A percentile compares a stretch with the other conserved stretches of the same genome.
phyloP scores from a whole-genome alignment of 2,113 vertebrate genomes.

The Gymnocephalus cernua region DNA sequence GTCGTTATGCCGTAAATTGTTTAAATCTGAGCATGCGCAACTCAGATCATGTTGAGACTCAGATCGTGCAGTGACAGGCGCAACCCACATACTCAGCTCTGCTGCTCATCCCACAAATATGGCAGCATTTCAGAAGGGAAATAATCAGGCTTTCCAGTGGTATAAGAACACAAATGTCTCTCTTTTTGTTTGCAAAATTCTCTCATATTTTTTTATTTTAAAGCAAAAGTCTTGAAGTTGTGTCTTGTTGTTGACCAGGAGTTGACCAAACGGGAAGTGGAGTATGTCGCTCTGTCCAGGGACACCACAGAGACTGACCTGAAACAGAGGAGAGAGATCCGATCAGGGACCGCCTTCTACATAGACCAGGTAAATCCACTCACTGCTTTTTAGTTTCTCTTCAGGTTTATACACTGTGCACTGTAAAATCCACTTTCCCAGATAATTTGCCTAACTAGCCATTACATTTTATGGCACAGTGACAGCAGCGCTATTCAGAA shows the following conservation, averaged over 20 bases:
- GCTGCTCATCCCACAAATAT: no score
- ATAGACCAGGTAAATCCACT: conserved; percentile 90
- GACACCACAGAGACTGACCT: conserved; percentile 98
- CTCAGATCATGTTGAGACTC: no score
- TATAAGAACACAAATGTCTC: no score
- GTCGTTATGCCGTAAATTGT: no score
- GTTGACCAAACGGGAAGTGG: conserved; percentile 93
- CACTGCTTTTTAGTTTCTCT: not conserved
- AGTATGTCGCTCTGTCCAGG: conserved; percentile 93
- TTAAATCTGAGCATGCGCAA: no score
- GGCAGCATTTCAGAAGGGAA: no score
- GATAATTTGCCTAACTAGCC: not conserved
- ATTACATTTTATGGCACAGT: not conserved
- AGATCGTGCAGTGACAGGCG: no score
- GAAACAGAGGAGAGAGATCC: conserved; percentile 96
- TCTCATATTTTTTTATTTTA: not conserved
- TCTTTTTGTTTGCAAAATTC: not conserved
- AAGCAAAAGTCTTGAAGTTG: not conserved
- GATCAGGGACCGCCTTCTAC: conserved; percentile 93
- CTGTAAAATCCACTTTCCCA: not conserved
- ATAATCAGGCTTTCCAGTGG: no score
- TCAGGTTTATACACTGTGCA: not conserved
- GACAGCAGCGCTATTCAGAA: not conserved
- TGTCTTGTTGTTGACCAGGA: conserved; percentile 82
- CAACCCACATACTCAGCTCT: no score